phyloP scores from a whole-genome alignment of 2,888 invertebrate genomes.

The Microplitis manilae region DNA sequence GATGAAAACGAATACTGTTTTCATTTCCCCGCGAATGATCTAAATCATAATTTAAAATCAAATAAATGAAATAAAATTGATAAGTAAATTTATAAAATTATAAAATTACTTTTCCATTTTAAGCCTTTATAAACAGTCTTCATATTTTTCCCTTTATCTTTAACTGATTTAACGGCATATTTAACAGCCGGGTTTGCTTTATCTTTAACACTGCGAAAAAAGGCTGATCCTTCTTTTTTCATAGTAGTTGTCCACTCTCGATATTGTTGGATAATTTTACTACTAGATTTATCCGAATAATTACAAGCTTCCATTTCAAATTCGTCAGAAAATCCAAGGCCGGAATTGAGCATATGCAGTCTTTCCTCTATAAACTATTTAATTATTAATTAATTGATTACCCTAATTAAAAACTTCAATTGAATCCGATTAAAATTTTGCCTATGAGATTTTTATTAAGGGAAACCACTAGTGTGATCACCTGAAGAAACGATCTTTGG shows the following conservation, averaged over 20 bases:
- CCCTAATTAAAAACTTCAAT: not conserved
- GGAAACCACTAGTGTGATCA: too few relatives aligned
- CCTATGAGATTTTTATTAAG: too few relatives aligned
- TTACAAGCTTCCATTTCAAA: slow-evolving; percentile 92
- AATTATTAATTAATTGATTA: slow-evolving; percentile 51
- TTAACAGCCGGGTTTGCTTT: slow-evolving; percentile 96
- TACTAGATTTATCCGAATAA: slow-evolving; percentile 78
- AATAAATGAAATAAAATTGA: slow-evolving; percentile 13
- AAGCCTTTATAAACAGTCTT: slow-evolving; percentile 86
- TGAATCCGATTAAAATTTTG: not conserved
- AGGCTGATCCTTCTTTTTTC: slow-evolving; percentile 86
- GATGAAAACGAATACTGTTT: slow-evolving; percentile 63
- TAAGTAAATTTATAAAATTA: slow-evolving; percentile 4
- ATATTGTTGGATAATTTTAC: slow-evolving; percentile 80
- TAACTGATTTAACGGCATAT: slow-evolving; percentile 92
- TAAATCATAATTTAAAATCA: slow-evolving; percentile 40
- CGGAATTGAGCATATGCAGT: slow-evolving; percentile 92
- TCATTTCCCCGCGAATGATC: slow-evolving; percentile 65
- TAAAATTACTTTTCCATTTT: slow-evolving; percentile 75
- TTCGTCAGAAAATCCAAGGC: slow-evolving; percentile 93
- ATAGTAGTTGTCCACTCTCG: slow-evolving; percentile 87
- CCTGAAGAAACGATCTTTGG: too few relatives aligned
- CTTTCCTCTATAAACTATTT: slow-evolving; percentile 94
- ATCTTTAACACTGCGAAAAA: slow-evolving; percentile 89
- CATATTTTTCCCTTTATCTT: slow-evolving; percentile 82